These are phyloP conservation scores for Archivesica marissinica DNA, from an alignment of 1,140 invertebrate genomes.

Conservation along the genomic window DNA sequence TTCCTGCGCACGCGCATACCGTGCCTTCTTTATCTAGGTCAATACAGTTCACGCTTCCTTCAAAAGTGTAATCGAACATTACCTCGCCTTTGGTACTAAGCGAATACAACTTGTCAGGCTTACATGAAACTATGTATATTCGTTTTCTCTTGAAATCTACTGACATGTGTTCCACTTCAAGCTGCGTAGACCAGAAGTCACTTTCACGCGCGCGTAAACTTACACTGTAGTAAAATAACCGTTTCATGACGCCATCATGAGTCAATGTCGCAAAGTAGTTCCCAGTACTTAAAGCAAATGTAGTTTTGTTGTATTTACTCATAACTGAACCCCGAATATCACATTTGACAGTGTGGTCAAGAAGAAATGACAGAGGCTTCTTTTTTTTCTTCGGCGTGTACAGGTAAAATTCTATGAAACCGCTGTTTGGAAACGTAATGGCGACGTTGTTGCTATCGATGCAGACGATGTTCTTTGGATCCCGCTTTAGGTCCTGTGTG, in stretches of 20 bases:
- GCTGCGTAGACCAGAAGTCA: conserved; percentile 51
- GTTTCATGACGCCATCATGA: conserved; percentile 43
- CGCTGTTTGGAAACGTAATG: conserved; percentile 48
- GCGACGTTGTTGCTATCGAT: conserved; percentile 47
- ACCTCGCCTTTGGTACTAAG: conserved; percentile 33
- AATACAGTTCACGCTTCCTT: not conserved
- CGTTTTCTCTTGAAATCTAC: conserved; percentile 55
- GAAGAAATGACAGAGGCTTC: conserved; percentile 21
- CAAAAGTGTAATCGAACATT: conserved; percentile 39
- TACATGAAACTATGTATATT: conserved; percentile 32
- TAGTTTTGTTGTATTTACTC: conserved; percentile 36
- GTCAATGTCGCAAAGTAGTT: conserved; percentile 50
- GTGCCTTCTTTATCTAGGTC: conserved; percentile 48
- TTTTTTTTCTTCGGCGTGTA: conserved; percentile 48
- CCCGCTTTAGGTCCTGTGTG: conserved; percentile 41
- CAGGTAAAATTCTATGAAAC: conserved; percentile 55
- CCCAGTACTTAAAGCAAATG: conserved; percentile 47
- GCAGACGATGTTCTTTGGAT: conserved; percentile 36
- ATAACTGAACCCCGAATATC: conserved; percentile 39
- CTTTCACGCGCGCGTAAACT: conserved; percentile 43
- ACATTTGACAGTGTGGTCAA: conserved; percentile 55
- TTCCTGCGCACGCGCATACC: not conserved
- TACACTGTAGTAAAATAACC: conserved; percentile 55
- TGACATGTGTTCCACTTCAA: not conserved
- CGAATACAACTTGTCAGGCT: conserved; percentile 50